Base-by-base conservation (phyloP, 2,113 vertebrate species). In the Nesogale talazaci region DNA sequence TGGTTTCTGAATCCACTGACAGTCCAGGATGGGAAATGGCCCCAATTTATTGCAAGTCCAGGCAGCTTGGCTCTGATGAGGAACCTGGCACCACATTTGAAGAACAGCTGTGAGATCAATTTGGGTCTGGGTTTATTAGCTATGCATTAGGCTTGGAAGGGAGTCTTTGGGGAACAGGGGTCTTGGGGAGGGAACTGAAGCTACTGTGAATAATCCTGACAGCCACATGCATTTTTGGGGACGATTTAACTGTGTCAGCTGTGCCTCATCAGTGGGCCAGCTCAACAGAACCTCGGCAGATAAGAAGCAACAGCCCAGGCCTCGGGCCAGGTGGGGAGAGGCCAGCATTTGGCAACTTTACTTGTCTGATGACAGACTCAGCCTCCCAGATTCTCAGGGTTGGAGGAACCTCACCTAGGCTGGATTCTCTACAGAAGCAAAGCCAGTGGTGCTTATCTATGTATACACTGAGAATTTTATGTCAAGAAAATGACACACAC, bases 71-170 rank as follows among this genome's bases (percentile, higher is more conserved):
- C 92, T 78, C 78, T 0, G 29, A 16, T 1, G 31, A 57, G 61
- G 65, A 42, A 27, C 23, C 78, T 95, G 94, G 96, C 93, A 80
- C 19, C 1, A 9, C 29, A 2, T n/a, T 9, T 56, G 69, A 52
- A 70, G 90, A 89, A 79, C 95, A 96, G 92, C 94, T 95, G 92
- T 65, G 84, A 88, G 92, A 70, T 90, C 87, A 56, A 34, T 94
- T 89, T 79, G 72, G 93, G 79, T 25, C 16, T 38, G 86, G 88
- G 88, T 83, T 95, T 95, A 75, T 89, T 84, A 93, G 94, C 87
- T 59, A 27, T 23, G 88, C 91, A 38, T 76, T 1, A 6, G 84
- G 85, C 74, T 91, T 93, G 76, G 92, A 85, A 94, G 92, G 78
- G 83, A 16, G n/a, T 85, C 93, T 90, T 95, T 88, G 90, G 88